Conservation (phyloP, 2,797 vertebrate genomes). For the Nannoperca obscura region DNA sequence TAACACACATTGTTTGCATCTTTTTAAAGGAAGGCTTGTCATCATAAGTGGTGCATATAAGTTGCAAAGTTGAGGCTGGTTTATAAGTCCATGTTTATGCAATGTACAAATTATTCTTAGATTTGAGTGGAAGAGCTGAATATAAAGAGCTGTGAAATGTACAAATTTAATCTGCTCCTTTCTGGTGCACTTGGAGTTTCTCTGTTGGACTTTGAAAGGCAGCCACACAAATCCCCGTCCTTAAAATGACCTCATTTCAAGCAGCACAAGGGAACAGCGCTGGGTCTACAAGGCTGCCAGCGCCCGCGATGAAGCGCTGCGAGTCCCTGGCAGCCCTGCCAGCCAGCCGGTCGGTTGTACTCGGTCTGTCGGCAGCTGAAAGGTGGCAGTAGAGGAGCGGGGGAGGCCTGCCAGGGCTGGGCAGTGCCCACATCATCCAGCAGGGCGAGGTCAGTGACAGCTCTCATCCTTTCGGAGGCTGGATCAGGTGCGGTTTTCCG, state of each 20-base stretch:
- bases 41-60: conserved; percentile 10
- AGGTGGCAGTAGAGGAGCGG: conserved; percentile 78
- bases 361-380: conserved; percentile 35
- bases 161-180: conserved; percentile 25
- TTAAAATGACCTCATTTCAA: conserved; percentile 75
- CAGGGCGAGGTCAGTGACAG: conserved; percentile 65
- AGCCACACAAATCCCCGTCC: conserved; percentile 69
- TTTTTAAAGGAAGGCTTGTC: conserved; percentile 9
- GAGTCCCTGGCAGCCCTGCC: conserved; percentile 25
- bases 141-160: conserved; percentile 32
- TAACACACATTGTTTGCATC: not conserved
- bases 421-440: conserved; percentile 54
- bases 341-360: not conserved
- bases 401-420: conserved; percentile 3
- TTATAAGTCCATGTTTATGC: not conserved
- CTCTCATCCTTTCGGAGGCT: conserved; percentile 45
- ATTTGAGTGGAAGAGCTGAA: conserved; percentile 11
- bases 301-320: conserved; percentile 14
- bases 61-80: conserved; percentile 7
- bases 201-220: conserved; percentile 50
- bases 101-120: conserved; percentile 12
- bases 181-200: conserved; percentile 40
- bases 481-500: conserved; percentile 67
- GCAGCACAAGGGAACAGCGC: conserved; percentile 44
- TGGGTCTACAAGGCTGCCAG: conserved; percentile 38